Base-by-base conservation (phyloP, 2,113 vertebrate genomes). In the Aramus guarauna region DNA sequence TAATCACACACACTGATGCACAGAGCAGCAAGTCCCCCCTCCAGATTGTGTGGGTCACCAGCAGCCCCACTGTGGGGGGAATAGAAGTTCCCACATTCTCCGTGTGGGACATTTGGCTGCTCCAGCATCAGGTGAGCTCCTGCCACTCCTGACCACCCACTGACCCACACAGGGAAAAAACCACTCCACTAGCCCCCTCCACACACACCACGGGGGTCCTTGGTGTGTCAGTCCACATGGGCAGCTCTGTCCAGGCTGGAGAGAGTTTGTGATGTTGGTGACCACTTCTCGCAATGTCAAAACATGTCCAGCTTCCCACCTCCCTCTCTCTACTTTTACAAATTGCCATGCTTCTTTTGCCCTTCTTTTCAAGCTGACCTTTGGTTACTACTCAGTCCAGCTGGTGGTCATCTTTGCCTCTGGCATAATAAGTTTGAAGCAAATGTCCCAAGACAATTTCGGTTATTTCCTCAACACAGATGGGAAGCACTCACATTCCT, bases 121-220 rank as follows among this genome's bases (percentile, higher is more conserved):
- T 47, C 12, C 56, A 66, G 26, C 39, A 9, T 21, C 32, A 67
- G 3, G 30, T 41, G 58, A 90, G 29, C 21, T 81, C 21, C 4
- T 26, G 34, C 23, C 8, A 32, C 23, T 62, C 32, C 17, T 1
- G 2, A 32, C 7, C 18, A 43, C 11, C 10, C 75, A 24, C 12
- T 1, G 2, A 36, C 18, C 6, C 17, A 34, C 55, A 43, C 5
- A 16, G 4, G 20, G 15, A 8, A 15, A 32, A 67, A 53, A 34
- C 1, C 14, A 39, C 4, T 12, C 19, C 9, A 37, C 2, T 9
- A 59, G 29, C 10, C 15, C 16, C 4, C 8, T n/a, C 11, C 39
- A 3, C 15, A 20, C 9, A 45, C 2, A 1, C 52, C 17, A 37
- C 15, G 21, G 9, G 11, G 7, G 24, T 66, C 43, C 26, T 15